Percentiles rank a stretch among this genome's conserved stretches.
phyloP scores from a whole-genome alignment of 2,797 vertebrate genomes.

The Platalea minor region DNA sequence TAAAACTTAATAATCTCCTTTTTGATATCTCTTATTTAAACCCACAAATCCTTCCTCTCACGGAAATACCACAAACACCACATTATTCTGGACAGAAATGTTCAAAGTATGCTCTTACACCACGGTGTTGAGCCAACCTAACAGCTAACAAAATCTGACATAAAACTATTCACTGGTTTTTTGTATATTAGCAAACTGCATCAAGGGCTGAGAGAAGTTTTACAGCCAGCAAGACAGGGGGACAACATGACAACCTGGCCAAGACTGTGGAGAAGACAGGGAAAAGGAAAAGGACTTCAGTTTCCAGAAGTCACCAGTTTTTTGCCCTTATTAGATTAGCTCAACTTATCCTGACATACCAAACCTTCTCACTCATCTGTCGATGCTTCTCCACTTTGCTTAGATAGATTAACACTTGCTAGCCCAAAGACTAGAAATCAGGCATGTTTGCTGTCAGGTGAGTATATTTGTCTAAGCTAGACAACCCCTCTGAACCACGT shows the following conservation, averaged over 20 bases:
- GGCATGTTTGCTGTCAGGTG: background rate
- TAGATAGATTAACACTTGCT: background rate
- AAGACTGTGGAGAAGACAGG: background rate
- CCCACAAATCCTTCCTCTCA: background rate
- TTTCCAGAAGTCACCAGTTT: background rate
- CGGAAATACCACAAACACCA: background rate
- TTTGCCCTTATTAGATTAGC: background rate
- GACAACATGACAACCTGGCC: background rate
- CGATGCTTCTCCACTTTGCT: background rate
- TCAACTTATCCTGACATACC: background rate
- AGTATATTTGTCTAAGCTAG: background rate
- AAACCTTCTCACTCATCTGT: background rate
- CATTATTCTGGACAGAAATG: background rate
- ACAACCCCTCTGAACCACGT: background rate
- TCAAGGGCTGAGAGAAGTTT: background rate
- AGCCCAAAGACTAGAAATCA: background rate
- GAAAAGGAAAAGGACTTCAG: background rate
- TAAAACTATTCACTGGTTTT: background rate
- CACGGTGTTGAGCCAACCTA: background rate
- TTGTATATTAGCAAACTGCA: background rate
- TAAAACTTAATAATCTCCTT: background rate
- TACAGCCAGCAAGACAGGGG: background rate
- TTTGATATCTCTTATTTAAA: background rate
- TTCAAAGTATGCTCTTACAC: background rate
- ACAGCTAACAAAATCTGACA: background rate